These are phyloP conservation scores for Tenthredo mesomela DNA, from an alignment of 2,888 invertebrate species.

Conservation along the genomic window DNA sequence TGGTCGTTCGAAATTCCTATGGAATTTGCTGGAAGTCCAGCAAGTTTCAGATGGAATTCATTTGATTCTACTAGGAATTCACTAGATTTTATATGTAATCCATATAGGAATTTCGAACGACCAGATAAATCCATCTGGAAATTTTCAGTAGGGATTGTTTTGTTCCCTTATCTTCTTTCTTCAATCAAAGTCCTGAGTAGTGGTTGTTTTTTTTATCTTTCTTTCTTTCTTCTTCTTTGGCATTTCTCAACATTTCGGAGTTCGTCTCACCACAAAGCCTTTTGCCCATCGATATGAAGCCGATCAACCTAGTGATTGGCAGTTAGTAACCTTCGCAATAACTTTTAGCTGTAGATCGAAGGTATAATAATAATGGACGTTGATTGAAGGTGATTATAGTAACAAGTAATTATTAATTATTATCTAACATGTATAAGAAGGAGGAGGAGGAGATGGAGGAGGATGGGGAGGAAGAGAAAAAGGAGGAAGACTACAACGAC, in stretches of 20 bases:
- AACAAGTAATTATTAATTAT: constrained; percentile 5
- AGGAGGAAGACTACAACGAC: not conserved
- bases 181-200: not conserved
- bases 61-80: no score
- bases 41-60: no score
- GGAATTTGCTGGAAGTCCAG: no score
- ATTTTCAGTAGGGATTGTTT: no score
- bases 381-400: not conserved
- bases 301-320: not conserved
- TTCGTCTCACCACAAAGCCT: not conserved
- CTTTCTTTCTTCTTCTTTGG: no score
- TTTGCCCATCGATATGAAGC: not conserved
- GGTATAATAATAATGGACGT: not conserved
- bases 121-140: no score
- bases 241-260: not conserved
- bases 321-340: not conserved
- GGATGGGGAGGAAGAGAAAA: not conserved
- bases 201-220: no score
- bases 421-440: not conserved
- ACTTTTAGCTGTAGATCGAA: not conserved
- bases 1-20: no score
- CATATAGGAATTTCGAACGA: no score
- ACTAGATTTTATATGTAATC: no score
- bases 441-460: not conserved
- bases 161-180: not conserved